A percentile compares a stretch with the other conserved stretches of the same genome.
Conservation (phyloP, 2,113 vertebrate genomes). For the Oostethus manadensis region DNA sequence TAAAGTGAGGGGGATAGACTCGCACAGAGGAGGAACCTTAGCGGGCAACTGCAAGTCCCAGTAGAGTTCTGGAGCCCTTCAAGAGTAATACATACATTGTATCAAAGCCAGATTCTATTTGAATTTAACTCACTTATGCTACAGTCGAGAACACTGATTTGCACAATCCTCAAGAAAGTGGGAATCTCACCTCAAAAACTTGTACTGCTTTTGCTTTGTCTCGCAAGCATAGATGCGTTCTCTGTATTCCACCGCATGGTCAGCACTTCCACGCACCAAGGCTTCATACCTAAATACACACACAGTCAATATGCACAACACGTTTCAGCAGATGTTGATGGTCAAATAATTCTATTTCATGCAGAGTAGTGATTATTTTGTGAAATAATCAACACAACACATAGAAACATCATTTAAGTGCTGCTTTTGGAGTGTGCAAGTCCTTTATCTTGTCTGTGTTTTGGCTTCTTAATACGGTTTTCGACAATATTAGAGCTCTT, state of each 20-base stretch:
- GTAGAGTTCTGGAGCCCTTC: conserved; percentile 82
- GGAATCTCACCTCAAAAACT: conserved; percentile 80
- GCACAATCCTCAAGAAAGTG: not conserved
- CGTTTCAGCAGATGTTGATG: too few species aligned
- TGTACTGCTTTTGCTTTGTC: conserved; percentile 79
- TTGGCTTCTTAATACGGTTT: too few species aligned
- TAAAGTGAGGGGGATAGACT: conserved; percentile 78
- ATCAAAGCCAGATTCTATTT: not conserved
- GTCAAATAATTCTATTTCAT: not conserved
- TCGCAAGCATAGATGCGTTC: conserved; percentile 82
- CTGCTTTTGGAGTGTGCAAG: too few species aligned
- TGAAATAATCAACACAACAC: too few species aligned
- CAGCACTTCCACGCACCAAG: conserved; percentile 76
- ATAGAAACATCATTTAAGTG: too few species aligned
- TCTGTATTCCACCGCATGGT: conserved; percentile 81
- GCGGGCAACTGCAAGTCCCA: conserved; percentile 81
- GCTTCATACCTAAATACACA: conserved; percentile 81
- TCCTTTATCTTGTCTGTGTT: too few species aligned
- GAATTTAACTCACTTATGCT: not conserved
- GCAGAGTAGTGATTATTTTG: not conserved
- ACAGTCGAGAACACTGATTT: not conserved
- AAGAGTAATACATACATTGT: conserved; percentile 4
- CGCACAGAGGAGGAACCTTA: conserved; percentile 84
- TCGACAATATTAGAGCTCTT: too few species aligned
- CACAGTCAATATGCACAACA: not conserved